Percentiles rank a stretch among this genome's conserved stretches.
These are phyloP conservation scores for Drosophila kuntzei DNA, from an alignment of 2,888 invertebrate genomes.

Conservation along the genomic window DNA sequence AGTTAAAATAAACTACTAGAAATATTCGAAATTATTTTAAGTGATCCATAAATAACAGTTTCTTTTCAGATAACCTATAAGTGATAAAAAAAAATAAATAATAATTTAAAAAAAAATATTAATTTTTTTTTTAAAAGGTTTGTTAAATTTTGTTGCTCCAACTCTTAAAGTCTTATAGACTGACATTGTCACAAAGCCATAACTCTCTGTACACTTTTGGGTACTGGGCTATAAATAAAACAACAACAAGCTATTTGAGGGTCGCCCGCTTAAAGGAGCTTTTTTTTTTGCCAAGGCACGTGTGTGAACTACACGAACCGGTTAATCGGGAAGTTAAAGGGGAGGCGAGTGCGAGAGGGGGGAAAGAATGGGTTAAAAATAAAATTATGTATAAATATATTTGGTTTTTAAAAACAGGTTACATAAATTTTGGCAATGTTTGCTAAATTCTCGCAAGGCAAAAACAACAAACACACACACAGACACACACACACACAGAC, in stretches of 20 bases:
- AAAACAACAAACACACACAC: no score
- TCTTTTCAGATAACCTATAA: no score
- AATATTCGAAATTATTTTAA: no score
- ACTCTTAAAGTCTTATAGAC: no score
- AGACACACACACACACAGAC: no score
- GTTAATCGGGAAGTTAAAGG: slow-evolving; percentile 20
- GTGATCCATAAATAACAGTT: no score
- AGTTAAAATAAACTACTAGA: no score
- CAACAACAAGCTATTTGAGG: neutral
- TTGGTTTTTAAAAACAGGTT: slow-evolving; percentile 59
- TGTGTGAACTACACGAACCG: slow-evolving; percentile 29
- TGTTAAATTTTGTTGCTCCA: no score
- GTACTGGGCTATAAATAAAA: neutral
- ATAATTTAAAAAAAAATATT: no score
- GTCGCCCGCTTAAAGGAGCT: slow-evolving; percentile 17
- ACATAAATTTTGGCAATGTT: slow-evolving; percentile 63
- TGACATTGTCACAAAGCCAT: neutral
- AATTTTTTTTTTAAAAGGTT: no score
- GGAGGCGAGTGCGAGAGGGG: neutral
- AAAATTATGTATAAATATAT: neutral
- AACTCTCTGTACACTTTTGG: neutral
- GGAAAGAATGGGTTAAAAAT: slow-evolving; percentile 5
- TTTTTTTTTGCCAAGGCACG: slow-evolving; percentile 11
- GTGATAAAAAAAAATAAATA: no score
- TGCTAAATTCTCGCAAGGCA: slow-evolving; percentile 13